A percentile compares a stretch with the other conserved stretches of the same genome.
Conservation (phyloP, 1,140 invertebrate species). For the Leucophenga varia region DNA sequence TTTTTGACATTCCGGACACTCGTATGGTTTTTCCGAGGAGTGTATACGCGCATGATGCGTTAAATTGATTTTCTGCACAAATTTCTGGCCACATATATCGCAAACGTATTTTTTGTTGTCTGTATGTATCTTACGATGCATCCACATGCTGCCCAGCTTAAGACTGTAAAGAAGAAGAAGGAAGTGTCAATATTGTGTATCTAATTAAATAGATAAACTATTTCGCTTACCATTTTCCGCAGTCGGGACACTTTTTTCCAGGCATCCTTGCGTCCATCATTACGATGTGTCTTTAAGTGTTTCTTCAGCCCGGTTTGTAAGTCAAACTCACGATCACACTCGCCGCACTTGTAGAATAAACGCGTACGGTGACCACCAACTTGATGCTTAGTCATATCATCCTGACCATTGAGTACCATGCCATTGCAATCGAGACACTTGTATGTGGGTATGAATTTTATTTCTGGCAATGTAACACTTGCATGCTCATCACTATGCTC, state of each 20-base stretch:
- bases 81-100: slow-evolving; percentile 59
- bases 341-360: slow-evolving; percentile 39
- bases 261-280: slow-evolving; percentile 42
- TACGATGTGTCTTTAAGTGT: slow-evolving; percentile 49
- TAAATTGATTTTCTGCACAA: slow-evolving; percentile 60
- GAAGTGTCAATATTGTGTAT: background rate
- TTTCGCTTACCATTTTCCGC: slow-evolving; percentile 59
- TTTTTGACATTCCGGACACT: slow-evolving; percentile 64
- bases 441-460: slow-evolving; percentile 31
- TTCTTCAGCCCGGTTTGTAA: slow-evolving; percentile 42
- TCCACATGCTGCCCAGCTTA: slow-evolving; percentile 58
- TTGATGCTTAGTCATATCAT: slow-evolving; percentile 36
- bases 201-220: no score
- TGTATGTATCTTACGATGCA: slow-evolving; percentile 59
- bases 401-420: slow-evolving; percentile 31
- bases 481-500: slow-evolving; percentile 13
- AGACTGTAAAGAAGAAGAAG: slow-evolving; percentile 42
- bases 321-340: slow-evolving; percentile 48
- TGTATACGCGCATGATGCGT: slow-evolving; percentile 61
- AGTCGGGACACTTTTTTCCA: slow-evolving; percentile 58
- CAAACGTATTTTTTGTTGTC: slow-evolving; percentile 58
- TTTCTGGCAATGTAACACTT: background rate
- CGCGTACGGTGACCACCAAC: slow-evolving; percentile 34
- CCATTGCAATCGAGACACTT: slow-evolving; percentile 50
- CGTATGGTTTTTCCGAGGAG: slow-evolving; percentile 64